Evolutionary conservation across 2,797 vertebrate species (phyloP).

Genomic region (Argya squamiceps): DNA sequence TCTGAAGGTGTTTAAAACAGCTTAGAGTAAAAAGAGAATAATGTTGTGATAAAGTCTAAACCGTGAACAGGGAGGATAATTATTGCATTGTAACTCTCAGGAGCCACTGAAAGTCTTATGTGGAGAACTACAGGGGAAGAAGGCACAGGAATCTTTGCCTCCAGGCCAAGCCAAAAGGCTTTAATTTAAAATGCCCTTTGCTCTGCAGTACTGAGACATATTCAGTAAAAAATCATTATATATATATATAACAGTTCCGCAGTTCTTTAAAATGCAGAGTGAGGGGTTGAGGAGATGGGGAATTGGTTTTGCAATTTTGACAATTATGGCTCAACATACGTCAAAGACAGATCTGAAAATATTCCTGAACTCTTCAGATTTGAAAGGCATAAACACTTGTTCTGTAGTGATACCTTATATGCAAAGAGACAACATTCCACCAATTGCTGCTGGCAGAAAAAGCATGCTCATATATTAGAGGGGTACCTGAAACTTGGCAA

Average conservation of each 20-base stretch:
- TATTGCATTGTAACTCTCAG: conserved; percentile 44
- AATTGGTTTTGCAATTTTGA: not conserved
- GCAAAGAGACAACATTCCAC: not conserved
- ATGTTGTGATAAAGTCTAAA: conserved; percentile 63
- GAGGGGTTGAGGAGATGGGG: fast-evolving
- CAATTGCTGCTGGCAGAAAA: not conserved
- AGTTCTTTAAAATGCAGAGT: not conserved
- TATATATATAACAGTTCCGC: not conserved
- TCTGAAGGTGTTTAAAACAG: conserved; percentile 66
- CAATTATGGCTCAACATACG: not conserved
- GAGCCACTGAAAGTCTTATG: conserved; percentile 31
- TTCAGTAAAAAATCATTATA: not conserved
- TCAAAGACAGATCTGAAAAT: not conserved
- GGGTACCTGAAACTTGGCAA: not conserved
- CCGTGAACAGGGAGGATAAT: conserved; percentile 47
- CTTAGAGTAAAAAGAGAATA: conserved; percentile 67
- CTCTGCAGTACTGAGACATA: not conserved
- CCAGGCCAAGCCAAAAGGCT: not conserved
- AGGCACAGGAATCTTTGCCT: not conserved
- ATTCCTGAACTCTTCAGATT: not conserved
- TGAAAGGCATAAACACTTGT: not conserved
- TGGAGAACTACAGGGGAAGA: not conserved
- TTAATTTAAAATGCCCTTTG: conserved; percentile 11
- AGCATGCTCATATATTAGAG: not conserved
- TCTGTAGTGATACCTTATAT: not conserved